Conservation (phyloP, 2,888 invertebrate species). For the Parnassius smintheus region DNA sequence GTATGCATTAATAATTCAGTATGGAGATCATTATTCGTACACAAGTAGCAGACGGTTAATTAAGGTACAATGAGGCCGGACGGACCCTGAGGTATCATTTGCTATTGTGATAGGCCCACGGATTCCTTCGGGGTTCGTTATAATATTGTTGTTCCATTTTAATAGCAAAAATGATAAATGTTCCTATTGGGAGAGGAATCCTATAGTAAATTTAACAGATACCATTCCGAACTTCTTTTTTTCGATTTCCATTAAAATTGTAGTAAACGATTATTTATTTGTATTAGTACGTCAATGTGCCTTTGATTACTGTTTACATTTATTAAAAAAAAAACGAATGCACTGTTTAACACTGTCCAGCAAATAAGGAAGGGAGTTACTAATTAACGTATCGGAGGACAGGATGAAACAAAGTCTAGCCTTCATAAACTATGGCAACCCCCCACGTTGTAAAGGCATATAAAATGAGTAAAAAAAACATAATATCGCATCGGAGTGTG, state of each 20-base stretch:
- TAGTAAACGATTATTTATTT: slow-evolving; percentile 28
- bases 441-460: slow-evolving; percentile 66
- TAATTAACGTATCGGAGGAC: slow-evolving; percentile 69
- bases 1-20: slow-evolving; percentile 44
- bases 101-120: slow-evolving; percentile 75
- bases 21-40: slow-evolving; percentile 60
- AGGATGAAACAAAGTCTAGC: slow-evolving; percentile 56
- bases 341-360: slow-evolving; percentile 34
- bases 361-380: slow-evolving; percentile 64
- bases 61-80: slow-evolving; percentile 69
- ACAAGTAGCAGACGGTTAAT: slow-evolving; percentile 74
- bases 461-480: slow-evolving; percentile 63
- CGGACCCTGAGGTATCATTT: slow-evolving; percentile 75
- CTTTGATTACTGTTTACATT: slow-evolving; percentile 33
- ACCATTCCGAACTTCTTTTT: slow-evolving; percentile 27
- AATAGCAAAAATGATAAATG: slow-evolving; percentile 81
- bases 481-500: slow-evolving; percentile 60
- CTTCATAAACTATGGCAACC: slow-evolving; percentile 62
- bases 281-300: slow-evolving; percentile 24
- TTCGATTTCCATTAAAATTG: slow-evolving; percentile 30
- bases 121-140: slow-evolving; percentile 70
- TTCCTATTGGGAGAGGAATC: slow-evolving; percentile 57
- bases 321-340: slow-evolving; percentile 10
- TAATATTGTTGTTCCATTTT: slow-evolving; percentile 72
- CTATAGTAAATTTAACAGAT: slow-evolving; percentile 48